Evolutionary conservation across 2,797 vertebrate genomes (phyloP), one percentile per base, ranked within the genome.

Genomic region (Calcarius lapponicus): DNA sequence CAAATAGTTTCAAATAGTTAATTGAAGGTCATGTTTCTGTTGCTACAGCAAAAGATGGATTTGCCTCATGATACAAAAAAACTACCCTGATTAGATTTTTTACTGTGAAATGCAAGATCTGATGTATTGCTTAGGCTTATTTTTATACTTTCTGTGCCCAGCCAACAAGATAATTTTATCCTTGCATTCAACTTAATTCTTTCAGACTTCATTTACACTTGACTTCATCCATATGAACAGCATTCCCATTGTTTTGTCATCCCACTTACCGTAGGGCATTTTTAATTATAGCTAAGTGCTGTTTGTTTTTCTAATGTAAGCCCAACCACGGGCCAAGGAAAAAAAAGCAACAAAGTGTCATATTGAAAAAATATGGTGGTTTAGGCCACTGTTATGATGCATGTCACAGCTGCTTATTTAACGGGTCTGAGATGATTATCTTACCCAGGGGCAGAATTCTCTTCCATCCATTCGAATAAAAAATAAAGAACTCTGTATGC

Each of bases 281-380:
- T 94, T 94, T 96, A 97, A 96, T 95, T 93, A 95, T 91, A 95
- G 69, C 87, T 97, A 97, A 97, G 88, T 94, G 78, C 82, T 95
- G 82, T 91, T 96, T 96, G 78, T 47, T 95, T 92, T 94, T 73
- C 80, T 88, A 95, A 94, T 88, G 6, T 43, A 92, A 93, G 83
- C 92, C 91, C 83, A 93, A 92, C 89, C 90, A 93, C 38, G 3
- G 90, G 94, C 90, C 91, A 95, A 82, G 28, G 22, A 26, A 90
- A 83, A 80, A 81, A 74, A 84, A 88, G 65, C 14, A 34, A 91
- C 14, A 0, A 91, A 93, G 72, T 93, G 88, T 96, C 91, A 89
- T 93, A 93, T 66, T 90, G 86, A 86, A 95, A 90, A 96, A 96
- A 93, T 87, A 92, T 75, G 88, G 84, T 80, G 65, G 79, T 86